These are phyloP conservation scores for Girardia tigrina DNA, from an alignment of 2,888 invertebrate species.

Conservation along the genomic window DNA sequence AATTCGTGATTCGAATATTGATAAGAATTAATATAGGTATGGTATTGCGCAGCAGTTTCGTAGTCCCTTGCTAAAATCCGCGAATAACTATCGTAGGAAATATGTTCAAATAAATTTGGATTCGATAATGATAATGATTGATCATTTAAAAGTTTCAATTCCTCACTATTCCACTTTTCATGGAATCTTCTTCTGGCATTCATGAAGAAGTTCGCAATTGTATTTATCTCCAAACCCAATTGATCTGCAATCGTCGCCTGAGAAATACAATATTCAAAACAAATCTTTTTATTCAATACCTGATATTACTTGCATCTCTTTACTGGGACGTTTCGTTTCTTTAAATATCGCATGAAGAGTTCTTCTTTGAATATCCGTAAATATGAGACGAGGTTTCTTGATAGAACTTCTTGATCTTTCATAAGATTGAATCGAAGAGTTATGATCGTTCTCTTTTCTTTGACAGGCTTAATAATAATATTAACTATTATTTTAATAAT, in stretches of 20 bases:
- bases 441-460: conserved; percentile 44
- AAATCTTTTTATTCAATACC: conserved; percentile 45
- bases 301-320: conserved; percentile 99
- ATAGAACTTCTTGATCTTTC: conserved; percentile 52
- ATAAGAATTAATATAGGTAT: not conserved
- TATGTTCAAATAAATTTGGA: not conserved
- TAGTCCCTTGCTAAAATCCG: not conserved
- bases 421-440: conserved; percentile 41
- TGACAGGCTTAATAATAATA: conserved; percentile 61
- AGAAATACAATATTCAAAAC: not conserved
- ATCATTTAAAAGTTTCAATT: conserved; percentile 1
- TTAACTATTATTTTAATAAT: no score
- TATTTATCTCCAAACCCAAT: conserved; percentile 84
- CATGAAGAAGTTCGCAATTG: conserved; percentile 99
- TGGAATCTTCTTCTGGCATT: conserved; percentile 76
- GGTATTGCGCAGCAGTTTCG: not conserved
- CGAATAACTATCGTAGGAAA: conserved; percentile 7
- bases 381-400: conserved; percentile 99
- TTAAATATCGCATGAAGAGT: conserved; percentile 99
- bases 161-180: conserved; percentile 72
- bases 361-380: conserved; percentile 98
- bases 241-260: conserved; percentile 95
- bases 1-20: not conserved
- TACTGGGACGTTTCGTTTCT: conserved; percentile 96
- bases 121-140: not conserved